phyloP scores from a whole-genome alignment of 1,140 invertebrate genomes.

The Drosophila athabasca region DNA sequence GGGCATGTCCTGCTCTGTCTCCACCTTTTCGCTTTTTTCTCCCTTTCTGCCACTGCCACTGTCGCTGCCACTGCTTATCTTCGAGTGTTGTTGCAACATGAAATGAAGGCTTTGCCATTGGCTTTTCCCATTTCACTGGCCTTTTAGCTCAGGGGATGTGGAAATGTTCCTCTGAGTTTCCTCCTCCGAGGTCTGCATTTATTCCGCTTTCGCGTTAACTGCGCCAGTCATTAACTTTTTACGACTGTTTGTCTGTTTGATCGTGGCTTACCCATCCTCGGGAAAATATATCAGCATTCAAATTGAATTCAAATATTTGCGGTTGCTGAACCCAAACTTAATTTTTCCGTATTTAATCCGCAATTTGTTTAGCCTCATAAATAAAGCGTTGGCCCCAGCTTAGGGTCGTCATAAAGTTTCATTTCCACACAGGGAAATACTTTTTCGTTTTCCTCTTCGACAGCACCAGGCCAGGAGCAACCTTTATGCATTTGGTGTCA shows the following conservation, averaged over 20 bases:
- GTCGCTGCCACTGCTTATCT: slow-evolving; percentile 58
- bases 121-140: slow-evolving; percentile 7
- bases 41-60: neutral
- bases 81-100: slow-evolving; percentile 70
- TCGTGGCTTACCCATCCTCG: slow-evolving; percentile 12
- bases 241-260: slow-evolving; percentile 42
- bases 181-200: slow-evolving; percentile 27
- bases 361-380: slow-evolving; percentile 64
- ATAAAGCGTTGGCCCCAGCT: slow-evolving; percentile 41
- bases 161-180: slow-evolving; percentile 22
- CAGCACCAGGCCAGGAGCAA: neutral
- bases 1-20: neutral
- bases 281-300: slow-evolving; percentile 48
- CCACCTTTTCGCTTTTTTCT: slow-evolving; percentile 9
- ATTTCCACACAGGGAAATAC: slow-evolving; percentile 39
- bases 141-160: slow-evolving; percentile 10
- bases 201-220: slow-evolving; percentile 53
- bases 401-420: slow-evolving; percentile 54
- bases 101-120: slow-evolving; percentile 57
- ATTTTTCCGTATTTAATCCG: slow-evolving; percentile 37
- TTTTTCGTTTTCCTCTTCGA: slow-evolving; percentile 26
- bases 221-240: slow-evolving; percentile 74
- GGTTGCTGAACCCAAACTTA: slow-evolving; percentile 32
- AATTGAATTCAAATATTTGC: slow-evolving; percentile 71
- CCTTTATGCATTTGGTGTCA: slow-evolving; percentile 34